Evolutionary conservation across 53 echinoderm and acorn worm species (phyloP), one percentile per base, ranked within the genome.

Genomic region (Apostichopus leukothele): DNA sequence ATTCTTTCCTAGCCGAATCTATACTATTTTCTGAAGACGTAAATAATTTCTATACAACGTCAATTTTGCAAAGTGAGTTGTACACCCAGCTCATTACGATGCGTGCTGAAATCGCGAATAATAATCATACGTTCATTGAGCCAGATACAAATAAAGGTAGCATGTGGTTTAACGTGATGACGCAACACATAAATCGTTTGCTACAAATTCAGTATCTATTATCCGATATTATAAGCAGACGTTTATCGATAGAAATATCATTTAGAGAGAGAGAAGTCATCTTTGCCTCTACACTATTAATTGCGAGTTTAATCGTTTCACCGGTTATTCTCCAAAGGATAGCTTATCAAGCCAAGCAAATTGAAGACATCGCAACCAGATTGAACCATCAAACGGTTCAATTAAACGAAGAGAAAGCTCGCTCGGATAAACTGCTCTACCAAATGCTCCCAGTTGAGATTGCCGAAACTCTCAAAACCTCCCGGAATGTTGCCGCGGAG

Each of bases 401-500:
- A 51, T 89, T 97, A 11, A 92, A 94, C 80, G 92, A 92, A 66
- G 97, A 97, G 83, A 90, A 94, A 39, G 90, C 92, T 73, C 91
- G 95, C 14, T 94, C 97, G n/a, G 97, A 97, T 88, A 95, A 93
- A 13, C 87, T 97, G 6, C 91, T 97, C 60, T 93, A 97, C 73
- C 97, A 95, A 77, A 93, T 97, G 95, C 80, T 97, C 21, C 97
- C 97, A 3, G 89, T 90, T 21, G 93, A 92, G 25, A 94, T 97
- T 11, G 97, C 92, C 16, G 94, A 94, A 61, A 91, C 87, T 55
- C 89, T 97, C 50, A 97, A 97, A 25, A 54, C 18, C 13, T 87
- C 88, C 8, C 75, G 88, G 88, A 73, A 88, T 7, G 73, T 79
- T 5, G 50, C 81, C 9, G 94, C 94, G 2, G 94, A 92, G 84